These are phyloP conservation scores for Frieseomelitta varia DNA, from an alignment of 1,140 invertebrate species.

Conservation along the genomic window DNA sequence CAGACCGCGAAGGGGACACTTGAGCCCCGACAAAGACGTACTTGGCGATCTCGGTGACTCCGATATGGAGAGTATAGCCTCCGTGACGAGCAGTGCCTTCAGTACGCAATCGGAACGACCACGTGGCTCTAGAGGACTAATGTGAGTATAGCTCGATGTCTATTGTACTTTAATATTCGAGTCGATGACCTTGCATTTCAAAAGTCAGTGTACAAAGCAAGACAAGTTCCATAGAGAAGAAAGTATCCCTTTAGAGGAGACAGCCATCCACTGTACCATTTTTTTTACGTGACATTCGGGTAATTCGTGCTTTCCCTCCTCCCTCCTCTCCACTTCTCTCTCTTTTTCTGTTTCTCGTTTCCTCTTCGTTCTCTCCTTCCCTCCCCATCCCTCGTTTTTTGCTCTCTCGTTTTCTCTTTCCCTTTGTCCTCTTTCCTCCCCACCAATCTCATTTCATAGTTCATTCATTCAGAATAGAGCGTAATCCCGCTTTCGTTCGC, in stretches of 20 bases:
- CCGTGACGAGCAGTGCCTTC: slow-evolving; percentile 94
- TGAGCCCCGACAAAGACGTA: slow-evolving; percentile 88
- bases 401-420: neutral
- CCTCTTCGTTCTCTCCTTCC: neutral
- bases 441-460: neutral
- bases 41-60: slow-evolving; percentile 90
- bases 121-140: slow-evolving; percentile 86
- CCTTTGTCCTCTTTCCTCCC: too few species aligned
- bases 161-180: slow-evolving; percentile 60
- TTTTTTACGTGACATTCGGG: slow-evolving; percentile 6
- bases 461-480: neutral
- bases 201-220: slow-evolving; percentile 66
- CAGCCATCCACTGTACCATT: slow-evolving; percentile 43
- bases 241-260: slow-evolving; percentile 50
- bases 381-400: too few species aligned
- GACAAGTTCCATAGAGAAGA: slow-evolving; percentile 58
- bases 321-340: neutral
- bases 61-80: slow-evolving; percentile 94
- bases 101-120: slow-evolving; percentile 95
- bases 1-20: slow-evolving; percentile 81
- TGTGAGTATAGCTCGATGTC: slow-evolving; percentile 83
- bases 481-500: neutral
- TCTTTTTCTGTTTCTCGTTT: too few species aligned
- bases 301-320: too few species aligned
- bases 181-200: slow-evolving; percentile 68